phyloP scores from a whole-genome alignment of 2,888 invertebrate genomes.

The Stenichneumon culpator region DNA sequence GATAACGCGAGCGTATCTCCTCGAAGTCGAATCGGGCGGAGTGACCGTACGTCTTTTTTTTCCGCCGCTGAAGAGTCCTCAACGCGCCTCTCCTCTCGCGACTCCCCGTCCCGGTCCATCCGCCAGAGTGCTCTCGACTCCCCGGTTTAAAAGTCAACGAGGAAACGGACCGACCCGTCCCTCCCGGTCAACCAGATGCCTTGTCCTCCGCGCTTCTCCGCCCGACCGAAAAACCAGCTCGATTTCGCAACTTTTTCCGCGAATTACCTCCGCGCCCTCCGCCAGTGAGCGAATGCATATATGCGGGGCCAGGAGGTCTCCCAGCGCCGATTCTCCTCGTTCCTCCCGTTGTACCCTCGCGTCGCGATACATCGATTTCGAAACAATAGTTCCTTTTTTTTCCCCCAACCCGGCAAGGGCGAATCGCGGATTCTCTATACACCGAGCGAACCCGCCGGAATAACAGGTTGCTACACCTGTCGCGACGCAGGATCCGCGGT shows the following conservation, averaged over 20 bases:
- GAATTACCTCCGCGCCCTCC: conserved; percentile 54
- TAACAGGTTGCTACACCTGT: conserved; percentile 78
- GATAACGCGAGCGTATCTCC: conserved; percentile 63
- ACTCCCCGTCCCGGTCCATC: background rate
- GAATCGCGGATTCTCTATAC: conserved; percentile 69
- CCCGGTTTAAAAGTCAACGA: conserved; percentile 76
- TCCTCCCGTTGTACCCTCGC: conserved; percentile 21
- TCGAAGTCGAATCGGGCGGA: conserved; percentile 34
- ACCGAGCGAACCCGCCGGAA: conserved; percentile 22
- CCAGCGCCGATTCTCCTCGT: conserved; percentile 15
- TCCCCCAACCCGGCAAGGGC: background rate
- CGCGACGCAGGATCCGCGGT: conserved; percentile 56
- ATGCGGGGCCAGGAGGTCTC: conserved; percentile 27
- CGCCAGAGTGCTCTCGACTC: background rate
- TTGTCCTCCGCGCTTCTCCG: conserved; percentile 26
- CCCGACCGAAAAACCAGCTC: conserved; percentile 72
- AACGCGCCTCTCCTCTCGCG: conserved; percentile 26
- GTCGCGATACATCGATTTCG: conserved; percentile 60
- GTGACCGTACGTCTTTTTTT: conserved; percentile 72
- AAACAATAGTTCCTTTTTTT: conserved; percentile 56
- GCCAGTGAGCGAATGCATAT: conserved; percentile 48
- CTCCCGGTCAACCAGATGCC: conserved; percentile 60
- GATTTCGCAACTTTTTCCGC: conserved; percentile 73
- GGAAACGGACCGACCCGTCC: conserved; percentile 67
- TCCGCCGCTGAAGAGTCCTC: background rate